Base-by-base conservation (phyloP, 2,797 vertebrate species). In the Lagodon rhomboides region DNA sequence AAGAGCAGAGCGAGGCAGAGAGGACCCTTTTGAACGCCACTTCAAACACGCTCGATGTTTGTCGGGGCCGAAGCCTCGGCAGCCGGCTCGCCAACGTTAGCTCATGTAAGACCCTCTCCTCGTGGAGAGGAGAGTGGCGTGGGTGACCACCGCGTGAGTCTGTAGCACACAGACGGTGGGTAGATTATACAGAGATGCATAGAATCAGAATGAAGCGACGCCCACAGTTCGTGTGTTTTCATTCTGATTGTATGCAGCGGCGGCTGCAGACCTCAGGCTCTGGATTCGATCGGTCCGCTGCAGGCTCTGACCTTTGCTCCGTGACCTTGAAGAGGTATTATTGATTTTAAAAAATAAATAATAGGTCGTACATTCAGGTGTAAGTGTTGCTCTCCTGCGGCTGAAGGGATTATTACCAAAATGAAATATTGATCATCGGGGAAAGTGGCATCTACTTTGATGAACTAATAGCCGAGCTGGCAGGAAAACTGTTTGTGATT, bases 1-100 rank as follows among this genome's bases (percentile, higher is more conserved):
- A 12, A 8, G 5, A 47, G 27, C 30, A 0, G 60, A 59, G 22
- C 8, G 79, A 83, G 69, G 61, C 72, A 76, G 83, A 87, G 81
- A 82, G 76, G 84, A 86, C 69, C 62, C 7, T 71, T 82, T 78
- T 79, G 77, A 84, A 83, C 73, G 11, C 68, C 64, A 23, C 71
- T 75, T 80, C 81, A 87, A 66, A 87, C 67, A 83, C 84, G 74
- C 83, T 62, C 1, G 0, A 43, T 41, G 55, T 63, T 68, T 34
- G 46, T 34, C 3, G 10, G 62, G 58, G 25, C 47, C 27, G 4
- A 20, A 62, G 71, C 75, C 38, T 51, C 1, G 34, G 43, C 23
- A 34, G 64, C 67, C 11, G 68, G 82, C 62, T 53, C 11, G 70
- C 75, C 83, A 56, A 75, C 80, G 3, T 86, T 85, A 86, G 87